Base-by-base conservation (phyloP, 2,888 invertebrate genomes). In the Branchellion lobata region DNA sequence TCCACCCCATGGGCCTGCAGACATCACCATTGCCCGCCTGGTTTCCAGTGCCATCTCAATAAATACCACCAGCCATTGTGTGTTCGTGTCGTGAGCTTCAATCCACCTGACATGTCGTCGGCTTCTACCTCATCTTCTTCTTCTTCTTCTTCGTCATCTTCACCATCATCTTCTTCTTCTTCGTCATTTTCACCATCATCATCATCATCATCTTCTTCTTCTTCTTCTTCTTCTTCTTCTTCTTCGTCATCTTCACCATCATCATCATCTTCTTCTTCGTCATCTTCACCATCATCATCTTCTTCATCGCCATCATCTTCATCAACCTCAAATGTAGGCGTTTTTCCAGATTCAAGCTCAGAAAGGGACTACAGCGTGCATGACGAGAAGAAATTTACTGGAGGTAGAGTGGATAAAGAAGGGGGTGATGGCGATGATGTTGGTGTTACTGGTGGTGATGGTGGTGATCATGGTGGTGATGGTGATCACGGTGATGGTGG, bases 171-270 rank as follows among this genome's bases (percentile, higher is more conserved):
- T 51, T 51, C 18, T 51, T 51, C 18, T 51, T 51, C 11, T 51
- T 51, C 18, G 24, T 18, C 24, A 68, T 18, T 68, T n/a, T 68
- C 11, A 61, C 8, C 5, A 8, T 21, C 18, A 61, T 14, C 29
- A 61, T 71, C 0, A 71, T 40, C 73, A 40, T 73, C 34, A 73
- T n/a, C 27, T 11, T 73, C 73, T 5, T 36, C 73, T 11, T 72
- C 72, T 5, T 21, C 14, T 18, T 72, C 34, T 2, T 73, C n/a
- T n/a, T n/a, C n/a, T n/a, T n/a, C n/a, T n/a, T n/a, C n/a, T 14
- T 73, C 40, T 5, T 40, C 73, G 21, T 73, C 34, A 73, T n/a
- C 27, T 11, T 73, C 73, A 40, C 36, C 73, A 33, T 72, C 72
- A 33, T 21, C 14, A 33, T 72, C 34, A 33, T 73, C 14, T 24